Evolutionary conservation across 2,113 vertebrate genomes (phyloP).

Genomic region (Capreolus pygargus): DNA sequence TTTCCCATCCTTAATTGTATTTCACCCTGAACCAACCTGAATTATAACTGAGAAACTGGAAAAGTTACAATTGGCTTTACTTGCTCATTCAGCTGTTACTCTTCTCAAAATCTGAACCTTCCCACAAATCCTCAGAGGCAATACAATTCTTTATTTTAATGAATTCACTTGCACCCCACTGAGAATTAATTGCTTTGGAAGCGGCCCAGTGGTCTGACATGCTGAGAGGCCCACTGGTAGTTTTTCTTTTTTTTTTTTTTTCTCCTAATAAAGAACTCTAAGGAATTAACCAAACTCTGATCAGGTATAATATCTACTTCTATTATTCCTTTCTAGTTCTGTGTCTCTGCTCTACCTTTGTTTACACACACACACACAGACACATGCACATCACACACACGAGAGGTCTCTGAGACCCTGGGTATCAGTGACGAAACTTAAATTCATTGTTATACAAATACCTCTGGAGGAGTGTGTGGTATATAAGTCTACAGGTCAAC

Average conservation of each 20-base stretch:
- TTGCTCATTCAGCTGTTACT: conserved; percentile 61
- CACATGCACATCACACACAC: rapidly evolving
- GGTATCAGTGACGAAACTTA: background rate
- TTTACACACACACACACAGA: background rate
- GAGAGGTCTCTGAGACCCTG: background rate
- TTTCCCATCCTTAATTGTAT: conserved; percentile 49
- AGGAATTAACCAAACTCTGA: conserved; percentile 48
- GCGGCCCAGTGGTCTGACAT: conserved; percentile 57
- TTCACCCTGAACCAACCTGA: conserved; percentile 34
- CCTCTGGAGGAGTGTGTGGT: background rate
- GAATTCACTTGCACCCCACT: conserved; percentile 61
- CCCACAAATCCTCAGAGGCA: conserved; percentile 57
- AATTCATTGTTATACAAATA: background rate
- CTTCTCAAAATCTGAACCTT: conserved; percentile 53
- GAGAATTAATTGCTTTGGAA: conserved; percentile 76
- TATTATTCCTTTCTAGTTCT: background rate
- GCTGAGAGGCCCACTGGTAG: conserved; percentile 52
- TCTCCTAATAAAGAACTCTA: conserved; percentile 15
- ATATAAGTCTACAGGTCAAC: background rate
- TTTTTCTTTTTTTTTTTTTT: background rate
- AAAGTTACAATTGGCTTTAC: conserved; percentile 54
- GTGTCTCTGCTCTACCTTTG: background rate
- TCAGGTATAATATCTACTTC: conserved; percentile 10
- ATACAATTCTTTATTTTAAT: conserved; percentile 70
- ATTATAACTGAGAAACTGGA: conserved; percentile 47